phyloP scores from a whole-genome alignment of 53 echinoderm and acorn worm species.

The Temnopleurus reevesii region DNA sequence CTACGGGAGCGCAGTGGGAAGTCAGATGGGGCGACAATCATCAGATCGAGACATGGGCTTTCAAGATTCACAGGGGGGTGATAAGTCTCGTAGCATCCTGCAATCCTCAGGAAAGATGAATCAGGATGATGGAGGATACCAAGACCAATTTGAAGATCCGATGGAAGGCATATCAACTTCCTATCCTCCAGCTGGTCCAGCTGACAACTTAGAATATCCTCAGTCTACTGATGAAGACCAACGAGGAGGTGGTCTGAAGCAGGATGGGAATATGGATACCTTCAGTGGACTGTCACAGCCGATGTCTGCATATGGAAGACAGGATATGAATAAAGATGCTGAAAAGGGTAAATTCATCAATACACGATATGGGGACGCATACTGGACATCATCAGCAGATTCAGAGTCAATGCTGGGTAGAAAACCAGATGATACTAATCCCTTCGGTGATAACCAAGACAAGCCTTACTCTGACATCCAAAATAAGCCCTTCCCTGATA shows the following conservation, averaged over 20 bases:
- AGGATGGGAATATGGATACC: background rate
- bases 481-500: no score
- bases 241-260: background rate
- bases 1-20: background rate
- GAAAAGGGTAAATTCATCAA: conserved; percentile 23
- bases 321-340: background rate
- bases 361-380: conserved; percentile 23
- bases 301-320: background rate
- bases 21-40: background rate
- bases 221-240: background rate
- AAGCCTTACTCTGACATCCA: no score
- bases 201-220: background rate
- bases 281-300: background rate
- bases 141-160: background rate
- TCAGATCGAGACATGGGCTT: conserved; percentile 1
- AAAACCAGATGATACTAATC: background rate
- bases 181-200: conserved; percentile 34
- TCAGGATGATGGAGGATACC: background rate
- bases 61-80: background rate
- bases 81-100: background rate
- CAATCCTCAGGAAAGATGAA: background rate
- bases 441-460: conserved; percentile 5
- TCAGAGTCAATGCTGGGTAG: conserved; percentile 17
- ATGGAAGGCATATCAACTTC: conserved; percentile 53
- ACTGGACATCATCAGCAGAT: background rate